Base-by-base conservation (phyloP, 2,797 vertebrate genomes). In the Synanceia verrucosa region DNA sequence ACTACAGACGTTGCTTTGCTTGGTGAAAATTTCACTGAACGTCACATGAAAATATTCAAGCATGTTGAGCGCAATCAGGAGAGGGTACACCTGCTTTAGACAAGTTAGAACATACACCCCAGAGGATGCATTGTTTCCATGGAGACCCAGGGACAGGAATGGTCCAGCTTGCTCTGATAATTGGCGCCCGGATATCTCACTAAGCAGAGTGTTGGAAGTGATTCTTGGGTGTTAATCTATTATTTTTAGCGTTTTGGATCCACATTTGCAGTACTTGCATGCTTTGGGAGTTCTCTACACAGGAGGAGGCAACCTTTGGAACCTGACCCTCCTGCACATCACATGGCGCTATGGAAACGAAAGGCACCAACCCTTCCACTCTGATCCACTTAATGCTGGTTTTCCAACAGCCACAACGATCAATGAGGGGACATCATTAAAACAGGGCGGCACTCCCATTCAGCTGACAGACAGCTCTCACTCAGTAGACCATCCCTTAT, bases 81-180 rank as follows among this genome's bases (percentile, higher is more conserved):
- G 24, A 44, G 31, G 28, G 43, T 63, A 70, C 78, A 87, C 82
- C 78, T 50, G 72, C 46, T 57, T 34, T 70, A 58, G 66, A 70
- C 56, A 44, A 79, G 21, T 70, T 57, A 65, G 46, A 72, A 53
- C 44, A 52, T 21, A 71, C 65, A 73, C 62, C 61, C 67, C 46
- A 19, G 69, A 67, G 70, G 56, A 79, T 10, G 44, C 51, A 29
- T 33, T 75, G 90, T 94, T 92, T 88, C 91, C 87, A 91, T 89
- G 84, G 91, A 72, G 62, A 92, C 57, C n/a, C 44, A 39, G 74
- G 52, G 50, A 72, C 41, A 52, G 59, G 9, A 70, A 65, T 28
- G 47, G n/a, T 52, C 36, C 67, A 56, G 78, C 70, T 70, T 58
- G 23, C 56, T 84, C 71, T 73, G 67, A 82, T 71, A 73, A 75